phyloP scores from a whole-genome alignment of 2,888 invertebrate genomes.

The Heteromurus nitidus region DNA sequence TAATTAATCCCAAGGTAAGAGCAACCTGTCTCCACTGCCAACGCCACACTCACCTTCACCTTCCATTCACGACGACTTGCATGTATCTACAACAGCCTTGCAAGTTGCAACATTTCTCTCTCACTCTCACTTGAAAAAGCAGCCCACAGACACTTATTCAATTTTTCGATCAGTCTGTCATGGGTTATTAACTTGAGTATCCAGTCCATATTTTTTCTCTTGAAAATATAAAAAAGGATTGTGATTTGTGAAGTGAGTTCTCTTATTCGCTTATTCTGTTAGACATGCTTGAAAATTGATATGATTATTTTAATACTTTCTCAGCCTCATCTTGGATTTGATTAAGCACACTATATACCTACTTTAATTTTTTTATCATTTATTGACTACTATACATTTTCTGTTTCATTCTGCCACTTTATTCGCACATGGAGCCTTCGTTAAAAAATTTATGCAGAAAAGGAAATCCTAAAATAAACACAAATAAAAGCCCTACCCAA shows the following conservation, averaged over 20 bases:
- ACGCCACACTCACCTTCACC: neutral
- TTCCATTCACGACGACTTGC: too few species aligned
- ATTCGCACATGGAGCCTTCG: too few species aligned
- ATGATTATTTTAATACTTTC: neutral
- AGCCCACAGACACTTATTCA: neutral
- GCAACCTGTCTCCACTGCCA: slow-evolving; percentile 12
- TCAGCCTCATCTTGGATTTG: neutral
- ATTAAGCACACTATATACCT: neutral
- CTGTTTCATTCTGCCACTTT: too few species aligned
- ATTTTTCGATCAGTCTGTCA: slow-evolving; percentile 31
- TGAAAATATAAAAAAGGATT: neutral
- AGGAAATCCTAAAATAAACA: too few species aligned
- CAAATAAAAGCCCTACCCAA: too few species aligned
- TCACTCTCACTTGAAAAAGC: too few species aligned
- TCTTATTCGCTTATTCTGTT: neutral
- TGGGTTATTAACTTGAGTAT: slow-evolving; percentile 23
- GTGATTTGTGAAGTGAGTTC: neutral
- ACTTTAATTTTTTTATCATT: too few species aligned
- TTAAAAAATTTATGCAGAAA: too few species aligned
- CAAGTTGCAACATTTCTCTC: neutral
- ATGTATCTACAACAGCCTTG: neutral
- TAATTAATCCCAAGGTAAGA: slow-evolving; percentile 31
- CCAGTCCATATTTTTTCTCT: slow-evolving; percentile 1
- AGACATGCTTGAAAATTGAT: slow-evolving; percentile 11
- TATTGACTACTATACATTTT: too few species aligned